phyloP scores from a whole-genome alignment of 2,113 vertebrate genomes.

The Choloepus hoffmanni region DNA sequence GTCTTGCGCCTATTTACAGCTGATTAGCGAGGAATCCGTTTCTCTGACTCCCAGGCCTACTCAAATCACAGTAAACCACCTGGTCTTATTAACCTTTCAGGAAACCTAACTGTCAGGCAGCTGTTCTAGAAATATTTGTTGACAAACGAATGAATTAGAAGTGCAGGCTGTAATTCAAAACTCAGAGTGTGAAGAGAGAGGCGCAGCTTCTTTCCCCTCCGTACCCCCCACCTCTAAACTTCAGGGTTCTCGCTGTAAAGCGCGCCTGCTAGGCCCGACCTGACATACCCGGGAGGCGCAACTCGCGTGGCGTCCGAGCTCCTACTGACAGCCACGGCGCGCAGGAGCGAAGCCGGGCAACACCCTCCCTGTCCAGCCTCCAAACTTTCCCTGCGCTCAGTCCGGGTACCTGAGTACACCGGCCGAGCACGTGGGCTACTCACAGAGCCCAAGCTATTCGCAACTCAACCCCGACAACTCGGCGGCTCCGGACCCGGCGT shows the following conservation, averaged over 20 bases:
- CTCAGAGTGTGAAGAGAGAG: not conserved
- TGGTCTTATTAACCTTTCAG: not conserved
- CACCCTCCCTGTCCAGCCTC: fast-evolving
- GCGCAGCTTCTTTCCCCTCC: too few relatives aligned
- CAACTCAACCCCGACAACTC: fast-evolving
- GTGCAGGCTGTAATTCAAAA: not conserved
- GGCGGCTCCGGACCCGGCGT: fast-evolving
- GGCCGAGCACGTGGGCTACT: not conserved
- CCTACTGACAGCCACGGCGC: not conserved
- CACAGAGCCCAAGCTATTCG: fast-evolving
- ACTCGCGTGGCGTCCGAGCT: not conserved
- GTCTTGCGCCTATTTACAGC: too few relatives aligned
- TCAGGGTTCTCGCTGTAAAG: fast-evolving
- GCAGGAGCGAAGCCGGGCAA: too few relatives aligned
- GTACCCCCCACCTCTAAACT: not conserved
- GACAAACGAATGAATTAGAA: not conserved
- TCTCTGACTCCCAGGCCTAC: not conserved
- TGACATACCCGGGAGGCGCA: not conserved
- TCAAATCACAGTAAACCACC: not conserved
- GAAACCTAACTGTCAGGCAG: fast-evolving
- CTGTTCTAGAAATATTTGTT: not conserved
- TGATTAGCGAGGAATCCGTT: not conserved
- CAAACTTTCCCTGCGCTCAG: not conserved
- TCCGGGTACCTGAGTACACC: fast-evolving
- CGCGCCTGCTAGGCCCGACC: not conserved